Base-by-base conservation (phyloP, 1,140 invertebrate species). In the Drosophila leontia region DNA sequence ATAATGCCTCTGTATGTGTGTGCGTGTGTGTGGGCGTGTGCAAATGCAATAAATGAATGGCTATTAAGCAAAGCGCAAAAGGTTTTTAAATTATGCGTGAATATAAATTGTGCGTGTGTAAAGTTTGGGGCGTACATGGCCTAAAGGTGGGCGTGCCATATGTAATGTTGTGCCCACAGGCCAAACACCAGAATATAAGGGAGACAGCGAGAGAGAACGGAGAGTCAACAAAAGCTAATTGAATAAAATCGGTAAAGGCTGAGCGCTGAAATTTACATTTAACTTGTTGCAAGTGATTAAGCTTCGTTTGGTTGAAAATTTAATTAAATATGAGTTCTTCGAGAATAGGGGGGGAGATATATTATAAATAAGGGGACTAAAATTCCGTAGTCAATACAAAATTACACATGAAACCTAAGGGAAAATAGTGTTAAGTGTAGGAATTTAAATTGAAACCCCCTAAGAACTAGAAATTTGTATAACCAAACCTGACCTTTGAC, bases 31-130 rank as follows among this genome's bases (percentile, higher is more conserved):
- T 34, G 55, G 62, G 67, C 62, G 63, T 69, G 53, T 75, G 80
- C 56, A 82, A 82, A 82, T 78, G 70, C 64, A 79, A 79, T 83
- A 82, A 81, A 81, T 81, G 80, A 83, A 65, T 71, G 80, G 57
- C 75, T 80, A 83, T 80, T 79, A 75, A 83, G 62, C 75, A 76
- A 53, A 64, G 63, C 63, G 75, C 61, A 82, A 82, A 83, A 71
- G 75, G 70, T 78, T 75, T 72, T 79, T 83, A 75, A 83, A 79
- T 83, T 83, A 63, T 75, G 65, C 65, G 75, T 75, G 59, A 83
- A 75, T 65, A 76, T 78, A 58, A 58, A 62, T 75, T 75, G 13
- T 55, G 47, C 44, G 63, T 32, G 56, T 47, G 45, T 58, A n/a
- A 35, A 61, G 57, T 50, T 37, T 0, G 47, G 51, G 65, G 53